phyloP scores from a whole-genome alignment of 2,888 invertebrate genomes.

The Plagodis pulveraria region DNA sequence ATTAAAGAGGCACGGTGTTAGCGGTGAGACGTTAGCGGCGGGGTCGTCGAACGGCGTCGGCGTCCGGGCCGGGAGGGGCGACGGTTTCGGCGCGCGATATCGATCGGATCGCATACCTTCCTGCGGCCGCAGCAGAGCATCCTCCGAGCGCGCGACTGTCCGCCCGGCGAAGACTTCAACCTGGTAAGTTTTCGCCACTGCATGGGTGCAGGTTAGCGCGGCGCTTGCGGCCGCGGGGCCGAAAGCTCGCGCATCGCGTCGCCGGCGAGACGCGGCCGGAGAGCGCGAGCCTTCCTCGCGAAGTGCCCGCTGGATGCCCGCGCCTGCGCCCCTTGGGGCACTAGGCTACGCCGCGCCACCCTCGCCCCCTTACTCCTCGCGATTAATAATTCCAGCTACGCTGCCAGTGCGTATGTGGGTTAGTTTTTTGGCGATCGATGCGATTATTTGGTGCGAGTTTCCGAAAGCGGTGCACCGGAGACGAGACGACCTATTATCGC shows the following conservation, averaged over 20 bases:
- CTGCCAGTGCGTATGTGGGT: constrained; percentile 85
- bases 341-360: constrained; percentile 46
- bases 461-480: constrained; percentile 70
- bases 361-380: constrained; percentile 73
- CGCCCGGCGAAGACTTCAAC: constrained; percentile 89
- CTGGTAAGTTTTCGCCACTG: constrained; percentile 94
- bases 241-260: constrained; percentile 79
- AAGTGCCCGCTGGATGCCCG: constrained; percentile 73
- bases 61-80: constrained; percentile 81
- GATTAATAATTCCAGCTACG: constrained; percentile 85
- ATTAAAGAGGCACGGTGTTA: constrained; percentile 59
- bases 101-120: constrained; percentile 89
- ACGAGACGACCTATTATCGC: constrained; percentile 75
- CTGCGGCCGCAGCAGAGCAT: constrained; percentile 98
- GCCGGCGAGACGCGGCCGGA: constrained; percentile 76
- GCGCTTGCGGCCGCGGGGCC: constrained; percentile 83
- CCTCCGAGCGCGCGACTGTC: constrained; percentile 90
- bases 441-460: constrained; percentile 79
- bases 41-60: constrained; percentile 82
- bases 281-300: constrained; percentile 81
- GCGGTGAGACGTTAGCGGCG: constrained; percentile 64
- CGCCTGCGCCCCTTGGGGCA: constrained; percentile 70
- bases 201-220: constrained; percentile 89
- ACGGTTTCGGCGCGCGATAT: constrained; percentile 81
- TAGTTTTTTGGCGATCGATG: constrained; percentile 85